Evolutionary conservation across 2,113 vertebrate species (phyloP).

Genomic region (Polypterus bichir): DNA sequence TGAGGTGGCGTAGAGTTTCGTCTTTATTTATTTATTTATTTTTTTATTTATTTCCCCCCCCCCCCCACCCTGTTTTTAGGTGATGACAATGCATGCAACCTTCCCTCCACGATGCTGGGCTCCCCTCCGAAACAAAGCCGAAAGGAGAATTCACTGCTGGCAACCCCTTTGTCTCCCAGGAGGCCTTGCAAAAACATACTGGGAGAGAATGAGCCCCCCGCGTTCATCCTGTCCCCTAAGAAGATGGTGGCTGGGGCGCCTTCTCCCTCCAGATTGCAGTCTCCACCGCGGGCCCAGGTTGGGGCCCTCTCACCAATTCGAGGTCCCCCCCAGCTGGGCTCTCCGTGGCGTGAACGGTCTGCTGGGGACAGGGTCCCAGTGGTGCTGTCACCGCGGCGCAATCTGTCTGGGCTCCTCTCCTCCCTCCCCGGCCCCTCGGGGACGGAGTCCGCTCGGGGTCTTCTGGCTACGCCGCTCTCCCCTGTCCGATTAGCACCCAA

Average conservation of each 20-base stretch:
- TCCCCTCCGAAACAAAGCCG: constrained; percentile 71
- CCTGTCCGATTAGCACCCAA: no score
- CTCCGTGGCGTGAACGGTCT: not conserved
- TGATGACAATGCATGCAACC: constrained; percentile 78
- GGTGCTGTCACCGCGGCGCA: no score
- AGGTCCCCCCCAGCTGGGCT: not conserved
- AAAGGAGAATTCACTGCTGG: constrained; percentile 31
- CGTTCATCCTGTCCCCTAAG: not conserved
- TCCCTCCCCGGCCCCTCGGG: no score
- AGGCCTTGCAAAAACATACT: constrained; percentile 56
- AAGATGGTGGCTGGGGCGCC: not conserved
- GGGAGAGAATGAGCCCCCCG: constrained; percentile 50
- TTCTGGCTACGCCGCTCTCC: no score
- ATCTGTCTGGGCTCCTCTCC: no score
- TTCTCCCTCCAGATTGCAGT: not conserved
- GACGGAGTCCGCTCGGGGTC: no score
- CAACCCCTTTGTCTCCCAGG: constrained; percentile 30
- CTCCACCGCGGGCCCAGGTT: not conserved
- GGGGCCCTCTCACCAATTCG: not conserved
- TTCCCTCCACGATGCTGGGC: constrained; percentile 35
- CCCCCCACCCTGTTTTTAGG: constrained; percentile 40
- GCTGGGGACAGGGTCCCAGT: no score
- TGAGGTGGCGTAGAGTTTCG: no score
- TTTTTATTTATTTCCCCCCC: no score
- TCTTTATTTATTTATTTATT: no score